Evolutionary conservation across 2,888 invertebrate species (phyloP), one percentile per base, ranked within the genome.

Genomic region (Spilarctia lutea): DNA sequence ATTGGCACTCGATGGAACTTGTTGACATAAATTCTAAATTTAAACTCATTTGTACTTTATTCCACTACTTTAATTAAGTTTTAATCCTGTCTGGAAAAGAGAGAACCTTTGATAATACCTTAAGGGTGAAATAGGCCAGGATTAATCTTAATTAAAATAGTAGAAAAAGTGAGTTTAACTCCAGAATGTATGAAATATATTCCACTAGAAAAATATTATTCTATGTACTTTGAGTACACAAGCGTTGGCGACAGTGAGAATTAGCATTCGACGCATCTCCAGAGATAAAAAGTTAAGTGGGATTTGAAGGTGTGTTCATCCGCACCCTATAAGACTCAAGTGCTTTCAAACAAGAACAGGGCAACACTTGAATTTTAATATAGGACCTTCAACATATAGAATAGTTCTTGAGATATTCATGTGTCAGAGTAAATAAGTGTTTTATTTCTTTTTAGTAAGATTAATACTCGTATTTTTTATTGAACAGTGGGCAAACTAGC

Each of bases 261-360:
- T 83, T 82, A 83, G 75, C 80, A 77, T 82, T 80, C 70, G 69
- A 73, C 79, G 65, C 72, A 70, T 68, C 66, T 73, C 72, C 27
- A 27, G 13, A 71, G 68, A 73, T 67, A 73, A 77, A 81, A 81
- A 81, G 77, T 13, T 71, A 71, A 82, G 80, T 75, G 75, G 76
- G 56, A 33, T 72, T 75, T 81, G 78, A 77, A 78, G 84, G 81
- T 81, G 74, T 84, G 78, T 81, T 81, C 83, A 79, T 76, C 74
- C 78, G 60, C 39, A 33, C 48, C 42, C 82, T 80, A 68, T 67
- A 68, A 77, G 35, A 39, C 70, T 68, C 18, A 48, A 84, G 83
- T 45, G 72, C 56, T 13, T 75, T 83, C 60, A 33, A 13, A 71
- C 72, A 75, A 79, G 74, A 66, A 71, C 75, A 68, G 71, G 48